Evolutionary conservation across 2,113 vertebrate species (phyloP).

Genomic region (Onychostoma macrolepis): DNA sequence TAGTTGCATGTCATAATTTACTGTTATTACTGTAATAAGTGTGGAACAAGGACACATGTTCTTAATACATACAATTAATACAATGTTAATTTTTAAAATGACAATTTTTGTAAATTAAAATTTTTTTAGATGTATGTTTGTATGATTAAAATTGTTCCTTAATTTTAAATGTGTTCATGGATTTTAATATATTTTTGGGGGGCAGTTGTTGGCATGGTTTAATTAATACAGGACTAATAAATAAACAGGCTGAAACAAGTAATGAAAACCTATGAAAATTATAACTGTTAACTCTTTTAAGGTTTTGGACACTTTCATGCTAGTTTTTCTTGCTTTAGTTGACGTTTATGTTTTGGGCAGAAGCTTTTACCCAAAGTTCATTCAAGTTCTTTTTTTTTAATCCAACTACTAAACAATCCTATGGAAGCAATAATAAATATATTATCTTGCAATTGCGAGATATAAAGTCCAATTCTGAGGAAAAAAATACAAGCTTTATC

Average conservation of each 20-base stretch:
- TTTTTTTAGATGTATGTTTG: background rate
- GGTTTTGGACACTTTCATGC: background rate
- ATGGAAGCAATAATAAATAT: too few species aligned
- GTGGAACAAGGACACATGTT: too few species aligned
- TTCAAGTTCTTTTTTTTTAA: background rate
- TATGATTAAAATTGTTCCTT: too few species aligned
- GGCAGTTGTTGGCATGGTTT: too few species aligned
- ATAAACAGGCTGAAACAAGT: background rate
- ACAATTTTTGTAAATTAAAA: background rate
- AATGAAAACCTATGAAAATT: background rate
- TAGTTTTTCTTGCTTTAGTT: background rate
- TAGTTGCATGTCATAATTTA: too few species aligned
- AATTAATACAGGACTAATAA: background rate
- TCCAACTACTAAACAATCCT: background rate
- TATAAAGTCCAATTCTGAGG: too few species aligned
- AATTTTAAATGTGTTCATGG: too few species aligned
- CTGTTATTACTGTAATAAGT: too few species aligned
- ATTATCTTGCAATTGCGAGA: too few species aligned
- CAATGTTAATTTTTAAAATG: background rate
- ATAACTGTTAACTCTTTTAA: too few species aligned
- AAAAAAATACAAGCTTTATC: too few species aligned
- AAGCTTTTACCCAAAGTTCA: background rate
- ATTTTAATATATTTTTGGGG: too few species aligned
- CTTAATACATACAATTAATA: background rate
- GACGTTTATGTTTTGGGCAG: background rate